These are phyloP conservation scores for Venustaconcha ellipsiformis DNA, from an alignment of 1,140 invertebrate species.

Conservation along the genomic window DNA sequence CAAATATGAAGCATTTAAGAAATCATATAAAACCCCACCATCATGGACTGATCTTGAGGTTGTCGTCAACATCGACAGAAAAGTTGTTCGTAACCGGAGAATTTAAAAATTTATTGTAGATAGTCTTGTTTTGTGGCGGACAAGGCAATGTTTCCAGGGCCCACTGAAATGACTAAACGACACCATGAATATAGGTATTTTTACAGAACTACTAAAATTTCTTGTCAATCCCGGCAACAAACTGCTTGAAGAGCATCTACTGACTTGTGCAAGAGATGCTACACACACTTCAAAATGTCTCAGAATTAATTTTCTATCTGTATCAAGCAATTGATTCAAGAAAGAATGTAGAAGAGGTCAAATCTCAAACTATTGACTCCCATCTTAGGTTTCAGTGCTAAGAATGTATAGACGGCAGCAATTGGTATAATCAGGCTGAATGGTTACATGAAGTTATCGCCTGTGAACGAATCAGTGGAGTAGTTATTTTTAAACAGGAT, in stretches of 20 bases:
- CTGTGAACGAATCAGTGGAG: constrained; percentile 33
- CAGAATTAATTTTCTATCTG: constrained; percentile 33
- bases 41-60: too few species aligned
- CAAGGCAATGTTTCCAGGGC: constrained; percentile 25
- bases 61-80: too few species aligned
- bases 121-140: constrained; percentile 22
- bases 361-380: constrained; percentile 21
- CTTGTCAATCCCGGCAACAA: constrained; percentile 26
- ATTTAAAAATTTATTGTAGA: too few species aligned
- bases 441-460: constrained; percentile 29
- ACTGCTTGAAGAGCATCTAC: constrained; percentile 27
- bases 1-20: too few species aligned
- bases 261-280: constrained; percentile 31
- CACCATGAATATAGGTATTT: constrained; percentile 35
- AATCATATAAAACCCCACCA: too few species aligned
- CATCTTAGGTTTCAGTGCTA: constrained; percentile 32
- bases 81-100: too few species aligned
- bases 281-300: constrained; percentile 33
- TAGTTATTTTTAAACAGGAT: constrained; percentile 18
- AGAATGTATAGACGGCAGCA: constrained; percentile 33
- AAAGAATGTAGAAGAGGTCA: constrained; percentile 29
- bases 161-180: constrained; percentile 24
- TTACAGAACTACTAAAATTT: constrained; percentile 34
- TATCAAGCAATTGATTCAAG: constrained; percentile 26
- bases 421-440: constrained; percentile 36